Evolutionary conservation across 2,797 vertebrate species (phyloP), one percentile per base, ranked within the genome.

Genomic region (Cynopterus sphinx): DNA sequence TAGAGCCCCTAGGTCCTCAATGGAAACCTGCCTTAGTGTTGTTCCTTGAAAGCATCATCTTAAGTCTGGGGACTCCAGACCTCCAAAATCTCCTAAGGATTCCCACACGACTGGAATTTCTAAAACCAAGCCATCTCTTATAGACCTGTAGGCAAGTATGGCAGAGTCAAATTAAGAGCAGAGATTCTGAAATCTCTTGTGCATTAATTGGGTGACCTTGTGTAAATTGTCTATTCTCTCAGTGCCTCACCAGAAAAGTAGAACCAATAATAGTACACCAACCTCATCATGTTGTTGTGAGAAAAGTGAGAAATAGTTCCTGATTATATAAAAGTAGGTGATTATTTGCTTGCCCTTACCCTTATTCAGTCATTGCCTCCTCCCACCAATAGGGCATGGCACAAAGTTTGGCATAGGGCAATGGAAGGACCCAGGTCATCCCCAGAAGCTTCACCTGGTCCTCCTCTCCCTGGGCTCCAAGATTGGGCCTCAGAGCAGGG

Each of bases 211-310:
- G 17, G 31, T 91, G 51, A 74, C 39, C 46, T 68, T 65, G 12
- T 26, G 2, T 24, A 41, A 78, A 31, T 31, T 43, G 15, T 17
- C 70, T 61, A 74, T 15, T 67, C 39, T 89, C 74, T 78, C 61
- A 55, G 55, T 24, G 57, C 43, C 71, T 94, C 75, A 57, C 77
- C n/a, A 41, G 67, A 84, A 83, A 97, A 90, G 43, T 26, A n/a
- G 43, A n/a, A 57, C 43, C 43, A 31, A 19, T 33, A 81, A 67
- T 26, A 31, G 21, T 26, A 67, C 4, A 49, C 12, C 3, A 41
- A 49, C 9, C 17, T 43, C n/a, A 16, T 8, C 2, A 0, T 51
- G 9, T 6, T 41, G 10, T 49, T 65, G 11, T 71, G 59, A 57
- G 67, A 87, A 43, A 87, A 39, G 68, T 53, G 51, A 74, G 53